Evolutionary conservation across 1,140 invertebrate species (phyloP).

Genomic region (Drosophila busckii): DNA sequence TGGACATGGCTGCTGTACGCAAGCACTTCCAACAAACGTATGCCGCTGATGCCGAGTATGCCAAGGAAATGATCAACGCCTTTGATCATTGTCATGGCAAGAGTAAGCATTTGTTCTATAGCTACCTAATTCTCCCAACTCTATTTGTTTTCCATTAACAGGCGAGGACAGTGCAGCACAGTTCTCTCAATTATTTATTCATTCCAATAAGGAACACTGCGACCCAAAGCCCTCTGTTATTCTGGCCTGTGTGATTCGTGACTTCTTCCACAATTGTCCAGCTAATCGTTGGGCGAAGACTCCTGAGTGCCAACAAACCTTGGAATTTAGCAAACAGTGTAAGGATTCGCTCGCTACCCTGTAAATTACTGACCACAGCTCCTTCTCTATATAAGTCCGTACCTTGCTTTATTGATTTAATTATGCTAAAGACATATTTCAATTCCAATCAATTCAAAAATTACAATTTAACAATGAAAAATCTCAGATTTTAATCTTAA

Average conservation of each 20-base stretch:
- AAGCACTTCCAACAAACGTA: slow-evolving; percentile 22
- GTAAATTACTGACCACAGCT: slow-evolving; percentile 16
- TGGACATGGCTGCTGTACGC: slow-evolving; percentile 49
- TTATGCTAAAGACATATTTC: no score
- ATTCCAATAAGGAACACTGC: slow-evolving; percentile 31
- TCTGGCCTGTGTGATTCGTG: slow-evolving; percentile 53
- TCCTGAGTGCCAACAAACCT: slow-evolving; percentile 36
- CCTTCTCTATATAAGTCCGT: no score
- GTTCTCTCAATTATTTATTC: slow-evolving; percentile 50
- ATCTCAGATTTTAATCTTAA: no score
- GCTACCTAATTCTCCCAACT: not conserved
- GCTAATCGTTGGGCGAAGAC: slow-evolving; percentile 47
- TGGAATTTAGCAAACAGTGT: slow-evolving; percentile 51
- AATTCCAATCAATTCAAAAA: no score
- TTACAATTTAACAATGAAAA: no score
- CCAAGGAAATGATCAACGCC: slow-evolving; percentile 58
- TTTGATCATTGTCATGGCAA: slow-evolving; percentile 64
- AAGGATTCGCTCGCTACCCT: slow-evolving; percentile 45
- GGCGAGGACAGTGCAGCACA: slow-evolving; percentile 40
- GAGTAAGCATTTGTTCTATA: slow-evolving; percentile 22
- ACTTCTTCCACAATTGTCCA: slow-evolving; percentile 67
- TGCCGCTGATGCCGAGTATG: slow-evolving; percentile 47
- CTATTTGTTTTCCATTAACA: not conserved
- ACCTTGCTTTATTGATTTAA: no score
- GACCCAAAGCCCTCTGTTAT: slow-evolving; percentile 52